phyloP scores from a whole-genome alignment of 2,797 vertebrate genomes.

The Melanotaenia nigrans region DNA sequence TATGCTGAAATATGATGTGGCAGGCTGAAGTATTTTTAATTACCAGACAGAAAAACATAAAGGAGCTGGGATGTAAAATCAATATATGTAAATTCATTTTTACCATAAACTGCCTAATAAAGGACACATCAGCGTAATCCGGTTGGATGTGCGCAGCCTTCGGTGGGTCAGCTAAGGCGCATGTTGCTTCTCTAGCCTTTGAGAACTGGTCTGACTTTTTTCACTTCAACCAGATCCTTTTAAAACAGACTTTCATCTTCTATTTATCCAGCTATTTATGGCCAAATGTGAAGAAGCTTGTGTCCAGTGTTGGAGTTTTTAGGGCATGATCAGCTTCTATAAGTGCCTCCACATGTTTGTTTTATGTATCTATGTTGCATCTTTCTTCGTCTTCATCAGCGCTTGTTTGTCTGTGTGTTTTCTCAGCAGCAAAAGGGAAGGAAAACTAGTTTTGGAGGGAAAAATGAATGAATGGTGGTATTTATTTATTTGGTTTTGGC shows the following conservation, averaged over 20 bases:
- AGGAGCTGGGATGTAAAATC: not conserved
- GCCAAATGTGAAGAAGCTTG: constrained; percentile 47
- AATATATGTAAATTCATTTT: not conserved
- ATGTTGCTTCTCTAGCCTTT: constrained; percentile 49
- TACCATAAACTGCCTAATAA: not conserved
- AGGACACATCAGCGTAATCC: not conserved
- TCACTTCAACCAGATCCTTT: constrained; percentile 54
- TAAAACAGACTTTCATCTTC: constrained; percentile 55
- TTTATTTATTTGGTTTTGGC: constrained; percentile 78
- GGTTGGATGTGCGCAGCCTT: not conserved
- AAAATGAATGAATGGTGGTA: constrained; percentile 67
- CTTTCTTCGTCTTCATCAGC: constrained; percentile 31
- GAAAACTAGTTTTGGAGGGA: constrained; percentile 39
- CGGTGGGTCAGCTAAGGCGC: constrained; percentile 66
- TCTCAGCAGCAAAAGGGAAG: constrained; percentile 39
- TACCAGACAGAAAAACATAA: not conserved
- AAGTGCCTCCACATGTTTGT: constrained; percentile 14
- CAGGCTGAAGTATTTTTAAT: not conserved
- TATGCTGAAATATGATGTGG: not conserved
- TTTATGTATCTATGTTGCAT: constrained; percentile 2
- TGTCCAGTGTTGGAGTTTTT: constrained; percentile 32
- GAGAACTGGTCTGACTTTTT: constrained; percentile 50
- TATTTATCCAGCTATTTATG: constrained; percentile 80
- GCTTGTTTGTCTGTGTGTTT: constrained; percentile 28
- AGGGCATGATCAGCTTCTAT: constrained; percentile 9